These are phyloP conservation scores for Amitus sp. DNA, from an alignment of 2,888 invertebrate genomes.

Conservation along the genomic window DNA sequence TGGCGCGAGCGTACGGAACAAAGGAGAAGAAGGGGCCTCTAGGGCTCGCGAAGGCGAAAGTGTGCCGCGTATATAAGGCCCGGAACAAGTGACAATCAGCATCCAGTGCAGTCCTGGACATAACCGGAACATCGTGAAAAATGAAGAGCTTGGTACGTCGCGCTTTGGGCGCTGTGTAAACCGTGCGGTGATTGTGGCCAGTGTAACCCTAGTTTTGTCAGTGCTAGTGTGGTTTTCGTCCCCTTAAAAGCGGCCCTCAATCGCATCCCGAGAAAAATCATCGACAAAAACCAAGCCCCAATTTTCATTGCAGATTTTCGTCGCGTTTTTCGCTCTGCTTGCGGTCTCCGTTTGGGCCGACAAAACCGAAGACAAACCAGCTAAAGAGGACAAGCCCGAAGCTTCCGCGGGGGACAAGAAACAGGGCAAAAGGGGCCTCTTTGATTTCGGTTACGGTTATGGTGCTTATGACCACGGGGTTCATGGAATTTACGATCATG, in stretches of 20 bases:
- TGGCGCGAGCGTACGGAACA: conserved; percentile 54
- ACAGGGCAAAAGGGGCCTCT: conserved; percentile 83
- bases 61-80: conserved; percentile 70
- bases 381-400: conserved; percentile 64
- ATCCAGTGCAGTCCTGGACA: conserved; percentile 72
- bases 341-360: conserved; percentile 73
- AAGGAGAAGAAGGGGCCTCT: conserved; percentile 59
- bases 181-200: conserved; percentile 14
- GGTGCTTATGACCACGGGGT: conserved; percentile 79
- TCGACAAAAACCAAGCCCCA: too few relatives aligned
- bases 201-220: conserved; percentile 36
- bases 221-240: too few relatives aligned
- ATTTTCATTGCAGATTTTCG: conserved; percentile 73
- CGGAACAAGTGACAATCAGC: conserved; percentile 67
- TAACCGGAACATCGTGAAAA: conserved; percentile 65
- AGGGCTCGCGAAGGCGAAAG: conserved; percentile 68
- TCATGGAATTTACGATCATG: conserved; percentile 78
- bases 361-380: conserved; percentile 68
- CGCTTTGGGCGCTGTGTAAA: conserved; percentile 20
- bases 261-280: too few relatives aligned
- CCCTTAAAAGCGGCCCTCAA: too few relatives aligned
- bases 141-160: conserved; percentile 64
- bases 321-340: conserved; percentile 80
- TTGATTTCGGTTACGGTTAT: conserved; percentile 83
- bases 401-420: conserved; percentile 67